Evolutionary conservation across 2,888 invertebrate genomes (phyloP), one percentile per base, ranked within the genome.

Genomic region (Resseliella maxima): DNA sequence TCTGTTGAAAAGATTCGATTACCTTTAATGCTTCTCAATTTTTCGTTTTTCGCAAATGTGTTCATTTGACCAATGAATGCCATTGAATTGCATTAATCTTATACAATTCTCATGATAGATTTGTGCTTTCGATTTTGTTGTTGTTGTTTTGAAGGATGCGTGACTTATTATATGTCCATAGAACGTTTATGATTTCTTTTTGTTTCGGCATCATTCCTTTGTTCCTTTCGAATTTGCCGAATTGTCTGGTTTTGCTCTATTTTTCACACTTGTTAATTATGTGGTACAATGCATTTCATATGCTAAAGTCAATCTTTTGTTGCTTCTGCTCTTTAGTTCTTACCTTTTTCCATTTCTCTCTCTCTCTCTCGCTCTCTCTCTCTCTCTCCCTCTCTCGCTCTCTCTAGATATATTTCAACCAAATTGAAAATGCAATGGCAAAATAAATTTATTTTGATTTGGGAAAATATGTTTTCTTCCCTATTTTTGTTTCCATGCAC

Each of bases 141-240:
- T 72, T 72, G 27, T 72, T 31, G 31, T 31, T 72, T 31, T 72
- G 72, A 72, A 72, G 72, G 72, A 72, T 72, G 72, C 72, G 72
- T 72, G 72, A 72, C 72, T 72, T 72, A 72, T 72, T 72, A 72
- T 72, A 72, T 72, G 72, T 72, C 72, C 72, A 72, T 72, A 72
- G 72, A 72, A 72, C 31, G 72, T 72, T 72, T 72, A 72, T n/a
- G 27, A 35, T 59, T 59, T 59, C 12, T 59, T 59, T 6, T 59
- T 59, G 24, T n/a, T 59, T 59, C 59, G 59, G 59, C 24, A 31
- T 5, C 15, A 12, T 12, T 15, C 31, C 15, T 72, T 72, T 27
- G 31, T 72, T 31, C 31, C 31, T 72, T 72, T 72, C 18, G 15
- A 15, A 15, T 72, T 31, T 72, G 31, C 72, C 35, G 72, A 72